Conservation (phyloP, 2,113 vertebrate species). For the Jacana jacana region DNA sequence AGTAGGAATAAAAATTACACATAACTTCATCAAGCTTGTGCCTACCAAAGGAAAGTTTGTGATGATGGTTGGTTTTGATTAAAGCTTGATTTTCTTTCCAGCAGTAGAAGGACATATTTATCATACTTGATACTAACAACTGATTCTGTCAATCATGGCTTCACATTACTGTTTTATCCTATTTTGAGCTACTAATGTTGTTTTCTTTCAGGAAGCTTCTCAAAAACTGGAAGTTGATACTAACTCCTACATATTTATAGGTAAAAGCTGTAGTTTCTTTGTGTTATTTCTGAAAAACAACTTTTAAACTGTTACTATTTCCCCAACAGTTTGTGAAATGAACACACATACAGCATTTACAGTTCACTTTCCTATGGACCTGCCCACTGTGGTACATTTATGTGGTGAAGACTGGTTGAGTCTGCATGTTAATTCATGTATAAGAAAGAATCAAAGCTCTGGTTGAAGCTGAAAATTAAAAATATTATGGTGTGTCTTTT, state of each 20-base stretch:
- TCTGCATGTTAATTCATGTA: background rate
- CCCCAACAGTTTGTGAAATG: background rate
- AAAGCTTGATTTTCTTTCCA: background rate
- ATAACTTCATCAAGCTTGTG: background rate
- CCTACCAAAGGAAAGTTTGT: background rate
- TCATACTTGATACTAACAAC: background rate
- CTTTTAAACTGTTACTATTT: background rate
- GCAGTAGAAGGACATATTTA: background rate
- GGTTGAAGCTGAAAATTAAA: background rate
- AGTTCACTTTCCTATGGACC: background rate
- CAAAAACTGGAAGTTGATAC: background rate
- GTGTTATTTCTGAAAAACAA: background rate
- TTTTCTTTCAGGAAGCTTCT: background rate
- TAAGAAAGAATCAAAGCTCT: background rate
- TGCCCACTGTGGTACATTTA: background rate
- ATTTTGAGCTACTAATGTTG: background rate
- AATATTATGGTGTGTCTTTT: background rate
- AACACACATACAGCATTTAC: background rate
- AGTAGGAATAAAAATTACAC: background rate
- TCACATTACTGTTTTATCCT: background rate
- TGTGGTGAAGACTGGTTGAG: fast-evolving
- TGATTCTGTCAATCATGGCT: background rate
- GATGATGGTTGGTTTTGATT: background rate
- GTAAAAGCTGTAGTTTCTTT: background rate
- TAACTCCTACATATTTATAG: background rate